Conservation (phyloP, 2,888 invertebrate species). For the Periphyllus acericola region DNA sequence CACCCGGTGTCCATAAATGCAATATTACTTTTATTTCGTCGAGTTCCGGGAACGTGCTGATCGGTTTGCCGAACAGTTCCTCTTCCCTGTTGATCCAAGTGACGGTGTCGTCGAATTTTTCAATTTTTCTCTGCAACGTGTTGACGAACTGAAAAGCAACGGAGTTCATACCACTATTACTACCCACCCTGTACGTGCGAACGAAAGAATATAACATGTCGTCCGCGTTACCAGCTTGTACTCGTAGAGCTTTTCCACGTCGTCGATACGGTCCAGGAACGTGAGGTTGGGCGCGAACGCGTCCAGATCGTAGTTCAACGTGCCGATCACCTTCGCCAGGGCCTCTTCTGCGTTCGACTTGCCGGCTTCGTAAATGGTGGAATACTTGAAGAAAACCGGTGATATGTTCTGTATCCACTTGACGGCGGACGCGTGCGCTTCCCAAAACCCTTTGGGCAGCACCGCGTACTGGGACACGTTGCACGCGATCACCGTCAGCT, state of each 20-base stretch:
- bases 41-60: constrained; percentile 80
- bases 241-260: constrained; percentile 79
- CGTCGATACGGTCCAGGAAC: constrained; percentile 85
- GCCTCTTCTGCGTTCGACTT: constrained; percentile 88
- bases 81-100: constrained; percentile 92
- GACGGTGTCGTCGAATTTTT: constrained; percentile 80
- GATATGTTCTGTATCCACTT: constrained; percentile 85
- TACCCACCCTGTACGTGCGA: not conserved
- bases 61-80: constrained; percentile 82
- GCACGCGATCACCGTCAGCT: constrained; percentile 71
- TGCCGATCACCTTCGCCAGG: constrained; percentile 70
- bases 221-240: constrained; percentile 70
- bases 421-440: constrained; percentile 82
- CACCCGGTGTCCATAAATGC: too few relatives aligned
- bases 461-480: constrained; percentile 68
- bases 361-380: constrained; percentile 77
- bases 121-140: constrained; percentile 79
- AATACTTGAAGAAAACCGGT: constrained; percentile 73
- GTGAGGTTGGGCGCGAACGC: constrained; percentile 77
- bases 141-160: constrained; percentile 74
- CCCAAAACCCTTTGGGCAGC: constrained; percentile 80
- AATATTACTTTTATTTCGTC: constrained; percentile 76
- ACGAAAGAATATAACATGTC: not conserved
- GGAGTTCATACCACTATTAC: not conserved
- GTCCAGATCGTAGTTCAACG: constrained; percentile 77